phyloP scores from a whole-genome alignment of 2,888 invertebrate genomes.

The Aplocera efformata region DNA sequence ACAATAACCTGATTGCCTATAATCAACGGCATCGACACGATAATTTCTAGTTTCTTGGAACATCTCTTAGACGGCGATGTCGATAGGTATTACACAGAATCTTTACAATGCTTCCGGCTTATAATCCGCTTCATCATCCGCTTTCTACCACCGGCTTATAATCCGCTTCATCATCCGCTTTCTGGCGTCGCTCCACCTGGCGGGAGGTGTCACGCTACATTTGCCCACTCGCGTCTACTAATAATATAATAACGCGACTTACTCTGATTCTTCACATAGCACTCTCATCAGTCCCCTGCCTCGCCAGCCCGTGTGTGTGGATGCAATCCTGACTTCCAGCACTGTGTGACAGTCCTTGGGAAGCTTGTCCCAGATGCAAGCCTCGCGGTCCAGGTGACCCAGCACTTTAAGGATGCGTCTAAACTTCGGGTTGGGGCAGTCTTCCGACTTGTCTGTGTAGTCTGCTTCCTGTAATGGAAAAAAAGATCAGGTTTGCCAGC shows the following conservation, averaged over 20 bases:
- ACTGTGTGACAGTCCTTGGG: conserved; percentile 74
- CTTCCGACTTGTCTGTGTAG: conserved; percentile 70
- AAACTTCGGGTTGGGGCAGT: conserved; percentile 82
- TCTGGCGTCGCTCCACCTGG: too few relatives aligned
- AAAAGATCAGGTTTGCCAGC: neutral
- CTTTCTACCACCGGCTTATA: too few relatives aligned
- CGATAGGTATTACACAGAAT: too few relatives aligned
- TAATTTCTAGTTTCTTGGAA: conserved; percentile 1
- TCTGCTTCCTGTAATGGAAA: conserved; percentile 48
- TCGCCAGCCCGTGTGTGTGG: conserved; percentile 83
- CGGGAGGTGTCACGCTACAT: too few relatives aligned
- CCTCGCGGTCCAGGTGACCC: conserved; percentile 77
- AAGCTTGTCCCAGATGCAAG: conserved; percentile 79
- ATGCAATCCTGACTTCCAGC: conserved; percentile 82
- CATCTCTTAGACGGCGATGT: too few relatives aligned
- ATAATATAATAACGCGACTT: conserved; percentile 51
- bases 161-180: too few relatives aligned
- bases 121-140: too few relatives aligned
- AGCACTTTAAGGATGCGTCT: conserved; percentile 81
- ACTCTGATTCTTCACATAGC: conserved; percentile 84
- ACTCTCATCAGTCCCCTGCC: conserved; percentile 85
- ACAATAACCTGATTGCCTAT: too few relatives aligned
- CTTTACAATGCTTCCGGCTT: too few relatives aligned
- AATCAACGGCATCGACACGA: neutral
- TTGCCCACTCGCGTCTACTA: too few relatives aligned